Conservation (phyloP, 2,797 vertebrate genomes). For the Tokudaia muenninki region DNA sequence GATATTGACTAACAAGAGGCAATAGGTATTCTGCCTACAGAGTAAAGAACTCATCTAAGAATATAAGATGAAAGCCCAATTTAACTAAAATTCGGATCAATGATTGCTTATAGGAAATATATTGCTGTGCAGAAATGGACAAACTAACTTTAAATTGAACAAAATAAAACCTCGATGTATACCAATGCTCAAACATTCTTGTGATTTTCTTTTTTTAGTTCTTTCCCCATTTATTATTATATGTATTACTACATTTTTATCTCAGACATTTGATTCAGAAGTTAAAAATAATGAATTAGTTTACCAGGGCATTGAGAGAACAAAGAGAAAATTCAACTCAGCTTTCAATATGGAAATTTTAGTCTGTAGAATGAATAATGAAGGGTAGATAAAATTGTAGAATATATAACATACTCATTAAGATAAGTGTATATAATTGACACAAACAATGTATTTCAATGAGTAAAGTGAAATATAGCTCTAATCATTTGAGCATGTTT, state of each 20-base stretch:
- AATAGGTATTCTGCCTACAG: neutral
- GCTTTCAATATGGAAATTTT: conserved; percentile 76
- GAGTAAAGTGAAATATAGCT: neutral
- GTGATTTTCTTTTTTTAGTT: neutral
- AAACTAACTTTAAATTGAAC: neutral
- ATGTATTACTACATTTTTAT: neutral
- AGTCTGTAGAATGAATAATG: conserved; percentile 81
- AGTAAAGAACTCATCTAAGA: conserved; percentile 63
- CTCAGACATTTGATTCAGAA: conserved; percentile 25
- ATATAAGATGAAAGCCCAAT: conserved; percentile 39
- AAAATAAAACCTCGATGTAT: neutral
- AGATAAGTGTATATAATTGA: conserved; percentile 1
- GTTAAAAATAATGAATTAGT: conserved; percentile 48
- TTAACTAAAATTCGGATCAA: conserved; percentile 55
- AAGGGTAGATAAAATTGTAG: conserved; percentile 81
- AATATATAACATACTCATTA: neutral
- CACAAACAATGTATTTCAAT: neutral
- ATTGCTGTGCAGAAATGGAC: neutral
- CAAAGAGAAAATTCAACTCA: conserved; percentile 43
- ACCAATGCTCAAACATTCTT: neutral
- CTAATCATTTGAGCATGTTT: neutral
- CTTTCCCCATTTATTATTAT: neutral
- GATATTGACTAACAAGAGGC: conserved; percentile 29
- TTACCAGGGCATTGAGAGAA: conserved; percentile 5
- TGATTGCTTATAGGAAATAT: conserved; percentile 26